phyloP scores from a whole-genome alignment of 2,888 invertebrate species.

The Exephanes ischioxanthus region DNA sequence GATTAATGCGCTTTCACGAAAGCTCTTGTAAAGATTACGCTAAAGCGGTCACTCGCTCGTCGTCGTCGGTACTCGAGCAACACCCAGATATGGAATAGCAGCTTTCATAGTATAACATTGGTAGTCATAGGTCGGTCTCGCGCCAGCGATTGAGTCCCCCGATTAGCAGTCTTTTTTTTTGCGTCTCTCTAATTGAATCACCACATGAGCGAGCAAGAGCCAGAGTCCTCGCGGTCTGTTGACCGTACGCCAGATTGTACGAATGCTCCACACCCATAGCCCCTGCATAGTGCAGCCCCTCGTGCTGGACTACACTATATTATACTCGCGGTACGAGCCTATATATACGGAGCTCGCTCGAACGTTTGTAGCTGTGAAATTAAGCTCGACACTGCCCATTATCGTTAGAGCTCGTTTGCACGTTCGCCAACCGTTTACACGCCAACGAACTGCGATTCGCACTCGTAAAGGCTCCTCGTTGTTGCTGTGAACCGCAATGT shows the following conservation, averaged over 20 bases:
- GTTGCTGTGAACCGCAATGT: constrained; percentile 15
- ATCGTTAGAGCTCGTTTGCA: constrained; percentile 70
- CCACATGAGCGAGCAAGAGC: constrained; percentile 46
- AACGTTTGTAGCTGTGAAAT: constrained; percentile 59
- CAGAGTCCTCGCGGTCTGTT: constrained; percentile 37
- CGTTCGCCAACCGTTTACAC: constrained; percentile 60
- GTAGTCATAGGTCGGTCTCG: constrained; percentile 18
- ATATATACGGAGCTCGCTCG: constrained; percentile 26
- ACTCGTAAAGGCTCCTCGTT: background rate
- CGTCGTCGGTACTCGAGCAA: constrained; percentile 12
- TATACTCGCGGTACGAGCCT: background rate
- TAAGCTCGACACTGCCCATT: constrained; percentile 65
- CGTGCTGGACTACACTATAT: background rate
- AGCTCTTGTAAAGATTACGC: constrained; percentile 62
- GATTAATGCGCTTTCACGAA: constrained; percentile 63
- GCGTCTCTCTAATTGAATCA: constrained; percentile 58
- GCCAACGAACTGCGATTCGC: constrained; percentile 56
- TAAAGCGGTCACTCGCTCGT: constrained; percentile 36
- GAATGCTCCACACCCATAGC: background rate
- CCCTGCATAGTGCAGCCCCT: background rate
- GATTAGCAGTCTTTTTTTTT: constrained; percentile 58
- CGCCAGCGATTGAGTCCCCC: constrained; percentile 55
- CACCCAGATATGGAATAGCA: constrained; percentile 19
- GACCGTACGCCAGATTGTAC: constrained; percentile 28
- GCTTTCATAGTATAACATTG: constrained; percentile 8